Percentiles rank a stretch among this genome's conserved stretches.
Evolutionary conservation across 23 tunicate species (phyloP).

Genomic region (Ciona savignyi): DNA sequence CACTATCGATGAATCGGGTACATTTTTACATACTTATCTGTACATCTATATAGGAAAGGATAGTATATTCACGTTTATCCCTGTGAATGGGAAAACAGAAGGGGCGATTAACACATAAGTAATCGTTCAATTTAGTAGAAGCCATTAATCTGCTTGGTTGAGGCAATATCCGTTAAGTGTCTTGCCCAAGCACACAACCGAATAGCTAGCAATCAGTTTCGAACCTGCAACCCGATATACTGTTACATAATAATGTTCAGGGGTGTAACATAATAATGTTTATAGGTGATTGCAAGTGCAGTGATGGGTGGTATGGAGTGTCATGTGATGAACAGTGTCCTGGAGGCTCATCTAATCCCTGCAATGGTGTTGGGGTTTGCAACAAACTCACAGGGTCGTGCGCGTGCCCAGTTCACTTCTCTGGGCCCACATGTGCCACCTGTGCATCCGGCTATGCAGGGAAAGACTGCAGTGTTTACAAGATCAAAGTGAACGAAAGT

Average conservation of each 20-base stretch:
- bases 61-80: background rate
- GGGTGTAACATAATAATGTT: background rate
- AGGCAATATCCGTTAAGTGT: too few species aligned
- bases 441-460: constrained; percentile 20
- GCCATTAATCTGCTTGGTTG: too few species aligned
- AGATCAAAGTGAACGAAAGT: background rate
- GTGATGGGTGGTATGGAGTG: constrained; percentile 18
- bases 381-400: constrained; percentile 6
- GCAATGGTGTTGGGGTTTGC: constrained; percentile 17
- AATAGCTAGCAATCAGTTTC: too few species aligned
- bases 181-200: too few species aligned
- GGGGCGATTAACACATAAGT: background rate
- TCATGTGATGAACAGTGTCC: constrained; percentile 18
- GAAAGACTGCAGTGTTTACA: constrained; percentile 23
- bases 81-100: too few species aligned
- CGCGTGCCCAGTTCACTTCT: too few species aligned
- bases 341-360: constrained; percentile 11
- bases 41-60: background rate
- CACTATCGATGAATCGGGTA: background rate
- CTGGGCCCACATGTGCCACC: background rate
- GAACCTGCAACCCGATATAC: too few species aligned
- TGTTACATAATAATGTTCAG: too few species aligned
- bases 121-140: background rate
- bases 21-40: too few species aligned
- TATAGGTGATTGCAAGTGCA: constrained; percentile 14